These are phyloP conservation scores for Microcebus ravelobensis DNA, from an alignment of 2,113 vertebrate species.

Conservation along the genomic window DNA sequence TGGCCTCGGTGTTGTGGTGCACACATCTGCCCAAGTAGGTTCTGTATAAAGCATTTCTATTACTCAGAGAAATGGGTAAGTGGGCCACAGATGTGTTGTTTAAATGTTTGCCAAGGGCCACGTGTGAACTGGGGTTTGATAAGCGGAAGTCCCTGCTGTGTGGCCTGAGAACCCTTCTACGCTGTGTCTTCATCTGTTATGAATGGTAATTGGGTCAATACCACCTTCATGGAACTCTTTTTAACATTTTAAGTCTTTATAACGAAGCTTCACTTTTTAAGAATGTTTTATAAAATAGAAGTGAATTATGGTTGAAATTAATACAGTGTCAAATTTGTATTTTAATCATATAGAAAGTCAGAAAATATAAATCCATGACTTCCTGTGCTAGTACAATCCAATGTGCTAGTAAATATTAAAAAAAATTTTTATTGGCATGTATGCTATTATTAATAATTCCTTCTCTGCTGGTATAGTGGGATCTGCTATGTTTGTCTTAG, in stretches of 20 bases:
- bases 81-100: background rate
- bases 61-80: background rate
- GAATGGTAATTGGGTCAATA: conserved; percentile 36
- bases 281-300: conserved; percentile 35
- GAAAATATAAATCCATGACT: background rate
- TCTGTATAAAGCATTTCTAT: background rate
- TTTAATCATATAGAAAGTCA: conserved; percentile 40
- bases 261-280: background rate
- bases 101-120: background rate
- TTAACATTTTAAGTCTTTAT: background rate
- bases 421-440: background rate
- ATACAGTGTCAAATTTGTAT: conserved; percentile 18
- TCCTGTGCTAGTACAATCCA: background rate
- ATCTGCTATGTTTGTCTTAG: background rate
- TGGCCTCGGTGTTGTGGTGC: accelerated
- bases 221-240: conserved; percentile 2
- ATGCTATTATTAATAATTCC: background rate
- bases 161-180: conserved; percentile 38
- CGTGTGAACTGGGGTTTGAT: background rate
- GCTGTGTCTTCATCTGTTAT: background rate
- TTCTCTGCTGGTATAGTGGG: background rate
- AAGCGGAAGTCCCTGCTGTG: conserved; percentile 26
- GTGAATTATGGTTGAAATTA: conserved; percentile 9
- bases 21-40: background rate
- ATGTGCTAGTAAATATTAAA: background rate